Percentiles rank a stretch among this genome's conserved stretches.
Conservation (phyloP, 1,140 invertebrate genomes). For the Bacillus rossius region DNA sequence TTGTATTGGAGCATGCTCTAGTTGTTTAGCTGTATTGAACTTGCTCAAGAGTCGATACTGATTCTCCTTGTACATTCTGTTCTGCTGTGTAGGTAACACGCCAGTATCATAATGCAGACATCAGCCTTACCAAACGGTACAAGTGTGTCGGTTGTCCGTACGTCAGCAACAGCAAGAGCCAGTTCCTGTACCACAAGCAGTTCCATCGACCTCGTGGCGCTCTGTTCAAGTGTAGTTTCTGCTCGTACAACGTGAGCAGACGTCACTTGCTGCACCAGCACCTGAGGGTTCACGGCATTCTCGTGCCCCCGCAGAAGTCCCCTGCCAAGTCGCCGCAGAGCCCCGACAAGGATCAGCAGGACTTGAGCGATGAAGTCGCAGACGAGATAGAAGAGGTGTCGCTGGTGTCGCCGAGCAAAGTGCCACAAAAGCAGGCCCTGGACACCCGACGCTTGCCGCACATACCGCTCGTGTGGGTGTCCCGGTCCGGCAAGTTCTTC, state of each 20-base stretch:
- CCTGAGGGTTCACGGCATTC: constrained; percentile 64
- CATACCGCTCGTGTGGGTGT: constrained; percentile 66
- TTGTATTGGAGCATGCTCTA: too few relatives aligned
- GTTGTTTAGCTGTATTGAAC: too few relatives aligned
- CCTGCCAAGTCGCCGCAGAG: neutral
- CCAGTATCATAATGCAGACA: constrained; percentile 1
- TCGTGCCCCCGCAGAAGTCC: constrained; percentile 24
- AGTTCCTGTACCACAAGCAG: constrained; percentile 79
- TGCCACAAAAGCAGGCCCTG: constrained; percentile 26
- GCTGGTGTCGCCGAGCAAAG: neutral
- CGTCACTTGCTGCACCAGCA: constrained; percentile 73
- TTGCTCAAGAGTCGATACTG: too few relatives aligned
- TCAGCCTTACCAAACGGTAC: constrained; percentile 48
- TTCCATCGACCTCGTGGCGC: constrained; percentile 68
- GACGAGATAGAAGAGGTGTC: constrained; percentile 35
- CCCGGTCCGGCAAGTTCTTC: constrained; percentile 58
- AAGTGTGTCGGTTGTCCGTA: constrained; percentile 70
- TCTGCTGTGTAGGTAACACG: neutral
- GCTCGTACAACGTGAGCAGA: constrained; percentile 77
- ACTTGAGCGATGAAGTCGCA: constrained; percentile 32
- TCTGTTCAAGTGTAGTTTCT: constrained; percentile 71
- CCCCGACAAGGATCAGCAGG: constrained; percentile 26
- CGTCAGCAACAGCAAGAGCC: constrained; percentile 75
- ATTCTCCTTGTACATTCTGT: too few relatives aligned
- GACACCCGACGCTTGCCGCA: constrained; percentile 44